These are phyloP conservation scores for Cheilosia pagana DNA, from an alignment of 2,888 invertebrate genomes.

Conservation along the genomic window DNA sequence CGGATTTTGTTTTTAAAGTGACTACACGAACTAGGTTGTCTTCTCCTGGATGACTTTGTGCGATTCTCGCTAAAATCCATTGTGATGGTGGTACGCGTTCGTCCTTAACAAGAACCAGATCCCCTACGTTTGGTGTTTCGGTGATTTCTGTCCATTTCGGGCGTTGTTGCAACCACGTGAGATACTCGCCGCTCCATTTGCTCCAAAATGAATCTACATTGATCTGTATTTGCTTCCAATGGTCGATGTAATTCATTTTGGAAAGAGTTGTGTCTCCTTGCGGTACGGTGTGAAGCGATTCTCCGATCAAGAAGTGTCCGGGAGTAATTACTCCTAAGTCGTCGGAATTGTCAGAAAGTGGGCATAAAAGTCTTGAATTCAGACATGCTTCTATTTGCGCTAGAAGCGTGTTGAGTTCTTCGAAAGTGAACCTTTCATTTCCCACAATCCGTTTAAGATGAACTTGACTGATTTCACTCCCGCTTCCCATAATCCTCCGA, in stretches of 20 bases:
- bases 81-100: slow-evolving; percentile 13
- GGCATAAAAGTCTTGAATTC: slow-evolving; percentile 77
- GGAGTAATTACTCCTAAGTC: slow-evolving; percentile 51
- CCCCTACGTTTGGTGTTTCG: not conserved
- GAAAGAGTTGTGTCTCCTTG: not conserved
- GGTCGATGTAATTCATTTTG: not conserved
- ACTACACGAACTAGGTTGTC: slow-evolving; percentile 7
- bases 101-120: not conserved
- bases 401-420: slow-evolving; percentile 77
- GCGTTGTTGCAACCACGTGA: not conserved
- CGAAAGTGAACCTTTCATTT: slow-evolving; percentile 73
- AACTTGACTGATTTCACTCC: slow-evolving; percentile 77
- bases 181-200: not conserved
- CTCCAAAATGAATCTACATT: not conserved
- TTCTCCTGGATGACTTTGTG: not conserved
- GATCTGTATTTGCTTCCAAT: slow-evolving; percentile 1
- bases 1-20: slow-evolving; percentile 14
- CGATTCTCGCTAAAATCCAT: not conserved
- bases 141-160: slow-evolving; percentile 15
- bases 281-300: not conserved
- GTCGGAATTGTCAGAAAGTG: slow-evolving; percentile 57
- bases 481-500: slow-evolving; percentile 79
- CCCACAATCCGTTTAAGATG: slow-evolving; percentile 77
- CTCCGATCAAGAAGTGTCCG: slow-evolving; percentile 63
- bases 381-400: slow-evolving; percentile 77